Base-by-base conservation (phyloP, 2,113 vertebrate genomes). In the Anolis carolinensis region DNA sequence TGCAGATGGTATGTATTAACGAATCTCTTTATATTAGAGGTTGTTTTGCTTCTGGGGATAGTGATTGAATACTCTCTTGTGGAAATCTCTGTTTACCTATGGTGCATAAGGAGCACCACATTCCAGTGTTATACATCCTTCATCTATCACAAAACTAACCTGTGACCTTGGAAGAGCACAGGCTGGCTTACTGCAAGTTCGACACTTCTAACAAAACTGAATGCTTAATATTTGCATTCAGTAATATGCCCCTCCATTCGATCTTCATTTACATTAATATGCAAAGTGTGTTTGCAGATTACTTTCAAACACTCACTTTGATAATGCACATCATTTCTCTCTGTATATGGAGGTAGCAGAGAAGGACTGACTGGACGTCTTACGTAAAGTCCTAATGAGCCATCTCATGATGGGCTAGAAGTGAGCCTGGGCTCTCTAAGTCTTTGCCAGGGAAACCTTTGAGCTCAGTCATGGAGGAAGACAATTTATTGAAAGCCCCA, bases 1-100 rank as follows among this genome's bases (percentile, higher is more conserved):
- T 95, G 93, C 96, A 96, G 94, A 95, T 96, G 95, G 95, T 96
- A 92, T 93, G n/a, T 95, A 94, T 96, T 96, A 95, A 91, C 83
- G 94, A 94, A 91, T 93, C 94, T 88, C 92, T 96, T 93, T 95
- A 83, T 94, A 93, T 95, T 95, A 93, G 93, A 94, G 91, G 92
- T 90, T 94, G 90, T 89, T 93, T 88, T 93, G 91, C 72, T 93
- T 91, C 81, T 86, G 83, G 89, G 87, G 76, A 90, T 93, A 88
- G 91, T 95, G 95, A 96, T 95, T 95, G 95, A 97, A 86, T 92
- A 88, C 92, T 95, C 94, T 96, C 95, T 93, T 95, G 96, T 96
- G 95, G 92, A 95, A 95, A 92, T 91, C 79, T 87, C 82, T 95
- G 88, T 96, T 96, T 96, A 93, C 91, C 90, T 91, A 0, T 50